Percentiles rank a stretch among this genome's conserved stretches.
These are phyloP conservation scores for Myotis pilosus DNA, from an alignment of 2,797 vertebrate species.

Conservation along the genomic window DNA sequence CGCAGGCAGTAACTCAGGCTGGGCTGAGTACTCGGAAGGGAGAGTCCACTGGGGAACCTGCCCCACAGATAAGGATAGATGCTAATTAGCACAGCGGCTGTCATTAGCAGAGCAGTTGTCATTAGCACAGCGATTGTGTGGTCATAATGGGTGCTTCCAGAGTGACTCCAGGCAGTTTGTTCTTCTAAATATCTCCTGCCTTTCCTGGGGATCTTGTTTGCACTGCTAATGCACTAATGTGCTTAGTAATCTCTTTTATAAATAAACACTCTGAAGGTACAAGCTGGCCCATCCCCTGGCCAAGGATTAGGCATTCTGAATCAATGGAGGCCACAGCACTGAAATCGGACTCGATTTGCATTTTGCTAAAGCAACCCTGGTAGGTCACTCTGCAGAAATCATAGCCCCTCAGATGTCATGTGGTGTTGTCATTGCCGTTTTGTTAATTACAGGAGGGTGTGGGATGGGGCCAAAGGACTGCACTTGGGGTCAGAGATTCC, in stretches of 20 bases:
- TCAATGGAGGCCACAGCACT: constrained; percentile 29
- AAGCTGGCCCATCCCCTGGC: constrained; percentile 43
- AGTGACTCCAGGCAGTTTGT: constrained; percentile 75
- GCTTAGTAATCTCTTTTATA: constrained; percentile 71
- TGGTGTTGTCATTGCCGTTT: not conserved
- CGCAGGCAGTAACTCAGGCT: constrained; percentile 64
- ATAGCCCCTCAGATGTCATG: not conserved
- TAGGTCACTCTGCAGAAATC: not conserved
- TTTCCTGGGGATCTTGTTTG: constrained; percentile 67
- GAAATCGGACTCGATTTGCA: constrained; percentile 26
- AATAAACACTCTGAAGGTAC: constrained; percentile 59
- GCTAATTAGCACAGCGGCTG: constrained; percentile 74
- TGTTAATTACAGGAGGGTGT: not conserved
- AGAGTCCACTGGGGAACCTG: constrained; percentile 58
- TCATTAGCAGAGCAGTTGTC: constrained; percentile 76
- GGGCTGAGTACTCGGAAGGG: constrained; percentile 49
- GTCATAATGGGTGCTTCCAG: constrained; percentile 74
- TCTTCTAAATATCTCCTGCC: constrained; percentile 73
- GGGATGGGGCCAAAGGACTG: not conserved
- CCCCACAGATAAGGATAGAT: constrained; percentile 72
- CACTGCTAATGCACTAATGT: constrained; percentile 52
- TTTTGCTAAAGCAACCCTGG: not conserved
- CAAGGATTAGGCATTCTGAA: constrained; percentile 51
- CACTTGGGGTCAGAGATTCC: not conserved
- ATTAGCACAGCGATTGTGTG: constrained; percentile 77